Percentiles rank a stretch among this genome's conserved stretches.
phyloP scores from a whole-genome alignment of 2,797 vertebrate species.

The Tapirus indicus region DNA sequence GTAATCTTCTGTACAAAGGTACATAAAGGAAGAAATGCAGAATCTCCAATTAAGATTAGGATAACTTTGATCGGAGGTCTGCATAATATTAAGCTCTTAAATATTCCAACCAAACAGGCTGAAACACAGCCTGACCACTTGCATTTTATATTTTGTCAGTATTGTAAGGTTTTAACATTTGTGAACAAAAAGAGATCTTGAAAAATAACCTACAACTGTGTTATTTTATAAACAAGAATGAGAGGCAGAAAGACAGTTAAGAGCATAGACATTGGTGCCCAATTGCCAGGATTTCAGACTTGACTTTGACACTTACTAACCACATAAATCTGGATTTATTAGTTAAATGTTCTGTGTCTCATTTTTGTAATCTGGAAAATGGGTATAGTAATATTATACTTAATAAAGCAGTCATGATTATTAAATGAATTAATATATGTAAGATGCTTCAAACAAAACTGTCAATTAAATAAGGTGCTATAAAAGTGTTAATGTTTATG shows the following conservation, averaged over 20 bases:
- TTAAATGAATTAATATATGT: neutral
- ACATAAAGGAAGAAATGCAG: neutral
- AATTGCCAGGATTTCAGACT: neutral
- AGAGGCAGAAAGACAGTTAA: neutral
- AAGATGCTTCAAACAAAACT: neutral
- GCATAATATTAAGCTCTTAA: constrained; percentile 1
- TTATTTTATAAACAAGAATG: neutral
- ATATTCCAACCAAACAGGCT: neutral
- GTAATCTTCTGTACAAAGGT: neutral
- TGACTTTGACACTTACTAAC: neutral
- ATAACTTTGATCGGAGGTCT: neutral
- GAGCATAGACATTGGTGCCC: neutral
- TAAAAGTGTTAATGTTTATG: neutral
- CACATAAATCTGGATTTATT: neutral
- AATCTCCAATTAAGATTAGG: neutral
- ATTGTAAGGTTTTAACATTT: neutral
- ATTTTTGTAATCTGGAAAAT: constrained; percentile 14
- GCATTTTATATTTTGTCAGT: neutral
- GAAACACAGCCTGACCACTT: neutral
- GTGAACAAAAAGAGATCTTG: neutral
- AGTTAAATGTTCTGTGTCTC: neutral
- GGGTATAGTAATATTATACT: neutral
- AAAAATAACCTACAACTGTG: neutral
- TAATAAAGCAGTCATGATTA: neutral
- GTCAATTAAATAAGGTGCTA: neutral